These are phyloP conservation scores for Rhopalosiphum nymphaeae DNA, from an alignment of 2,888 invertebrate species.

Conservation along the genomic window DNA sequence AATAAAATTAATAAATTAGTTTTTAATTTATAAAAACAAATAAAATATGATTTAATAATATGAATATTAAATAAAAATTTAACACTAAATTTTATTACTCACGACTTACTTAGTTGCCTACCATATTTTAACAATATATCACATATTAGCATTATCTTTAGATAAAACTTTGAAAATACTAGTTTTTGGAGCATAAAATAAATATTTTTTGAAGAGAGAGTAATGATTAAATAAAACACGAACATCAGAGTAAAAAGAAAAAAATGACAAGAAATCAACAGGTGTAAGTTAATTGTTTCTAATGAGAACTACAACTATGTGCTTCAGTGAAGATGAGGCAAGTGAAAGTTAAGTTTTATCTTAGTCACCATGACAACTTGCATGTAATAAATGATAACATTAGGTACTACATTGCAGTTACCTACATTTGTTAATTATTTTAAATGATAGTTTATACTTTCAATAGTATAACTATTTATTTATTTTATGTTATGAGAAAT, in stretches of 20 bases:
- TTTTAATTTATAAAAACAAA: neutral
- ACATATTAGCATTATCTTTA: constrained; percentile 8
- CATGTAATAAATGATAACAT: constrained; percentile 40
- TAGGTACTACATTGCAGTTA: neutral
- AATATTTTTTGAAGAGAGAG: constrained; percentile 11
- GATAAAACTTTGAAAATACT: neutral
- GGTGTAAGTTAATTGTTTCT: constrained; percentile 55
- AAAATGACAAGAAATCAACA: constrained; percentile 50
- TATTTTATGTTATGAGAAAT: neutral
- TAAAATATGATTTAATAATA: neutral
- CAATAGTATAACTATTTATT: neutral
- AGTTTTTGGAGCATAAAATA: neutral
- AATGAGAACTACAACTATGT: constrained; percentile 45
- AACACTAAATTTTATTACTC: neutral
- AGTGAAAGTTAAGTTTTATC: constrained; percentile 51
- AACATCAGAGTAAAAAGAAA: neutral
- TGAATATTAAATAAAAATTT: neutral
- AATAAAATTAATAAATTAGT: neutral
- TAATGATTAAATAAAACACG: constrained; percentile 29
- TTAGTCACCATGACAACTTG: constrained; percentile 53
- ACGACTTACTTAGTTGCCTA: neutral
- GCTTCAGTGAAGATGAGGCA: constrained; percentile 51
- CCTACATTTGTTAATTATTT: constrained; percentile 13
- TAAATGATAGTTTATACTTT: neutral
- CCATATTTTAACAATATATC: constrained; percentile 18